phyloP scores from a whole-genome alignment of 2,888 invertebrate genomes.

The Xestia rhomboidea region DNA sequence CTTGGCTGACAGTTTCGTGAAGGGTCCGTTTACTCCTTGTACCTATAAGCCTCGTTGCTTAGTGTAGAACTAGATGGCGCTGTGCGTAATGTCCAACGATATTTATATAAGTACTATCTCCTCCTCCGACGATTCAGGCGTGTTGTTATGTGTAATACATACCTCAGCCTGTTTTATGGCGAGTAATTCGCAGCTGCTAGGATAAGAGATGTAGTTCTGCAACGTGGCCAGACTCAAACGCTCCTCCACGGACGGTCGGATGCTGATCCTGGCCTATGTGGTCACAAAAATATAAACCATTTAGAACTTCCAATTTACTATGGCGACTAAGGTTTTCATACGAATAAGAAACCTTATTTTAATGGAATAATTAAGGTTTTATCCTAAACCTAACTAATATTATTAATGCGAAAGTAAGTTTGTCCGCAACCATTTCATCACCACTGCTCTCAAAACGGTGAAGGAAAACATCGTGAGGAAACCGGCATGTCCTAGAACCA shows the following conservation, averaged over 20 bases:
- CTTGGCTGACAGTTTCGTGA: not conserved
- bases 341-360: not conserved
- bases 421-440: too few relatives aligned
- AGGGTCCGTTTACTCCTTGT: not conserved
- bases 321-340: not conserved
- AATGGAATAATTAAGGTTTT: not conserved
- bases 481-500: too few relatives aligned
- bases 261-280: constrained; percentile 82
- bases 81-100: too few relatives aligned
- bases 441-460: too few relatives aligned
- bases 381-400: not conserved
- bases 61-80: too few relatives aligned
- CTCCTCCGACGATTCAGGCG: not conserved
- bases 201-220: constrained; percentile 73
- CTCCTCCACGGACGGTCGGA: constrained; percentile 76
- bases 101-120: too few relatives aligned
- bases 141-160: not conserved
- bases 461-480: too few relatives aligned
- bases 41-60: too few relatives aligned
- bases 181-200: constrained; percentile 49
- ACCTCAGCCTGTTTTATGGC: constrained; percentile 75
- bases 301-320: not conserved
- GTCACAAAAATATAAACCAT: constrained; percentile 39
- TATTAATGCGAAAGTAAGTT: too few relatives aligned
- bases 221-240: constrained; percentile 74